Conservation (phyloP, 2,797 vertebrate genomes). For the Hypotaenidia philippensis region DNA sequence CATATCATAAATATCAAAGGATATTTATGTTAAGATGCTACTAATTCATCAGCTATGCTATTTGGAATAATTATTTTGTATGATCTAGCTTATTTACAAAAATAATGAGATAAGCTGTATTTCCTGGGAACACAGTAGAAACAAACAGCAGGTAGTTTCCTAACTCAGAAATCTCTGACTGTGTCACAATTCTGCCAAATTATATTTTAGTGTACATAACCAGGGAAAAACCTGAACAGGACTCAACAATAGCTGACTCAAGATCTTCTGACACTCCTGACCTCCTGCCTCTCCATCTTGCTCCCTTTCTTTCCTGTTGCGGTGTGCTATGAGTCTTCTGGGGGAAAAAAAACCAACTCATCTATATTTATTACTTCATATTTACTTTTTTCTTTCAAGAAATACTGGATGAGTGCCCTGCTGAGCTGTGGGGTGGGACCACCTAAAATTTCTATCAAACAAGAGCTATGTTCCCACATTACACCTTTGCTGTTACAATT, state of each 20-base stretch:
- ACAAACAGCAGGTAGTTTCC: constrained; percentile 48
- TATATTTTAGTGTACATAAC: not conserved
- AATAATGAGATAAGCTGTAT: not conserved
- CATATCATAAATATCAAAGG: no score
- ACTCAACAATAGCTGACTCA: not conserved
- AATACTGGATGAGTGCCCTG: not conserved
- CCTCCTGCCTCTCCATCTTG: not conserved
- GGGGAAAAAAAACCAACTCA: not conserved
- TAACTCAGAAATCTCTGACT: not conserved
- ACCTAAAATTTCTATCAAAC: not conserved
- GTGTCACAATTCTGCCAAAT: not conserved
- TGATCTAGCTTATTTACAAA: constrained; percentile 23
- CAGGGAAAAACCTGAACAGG: not conserved
- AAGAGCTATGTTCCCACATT: not conserved
- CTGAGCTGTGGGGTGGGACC: not conserved
- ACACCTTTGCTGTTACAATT: not conserved
- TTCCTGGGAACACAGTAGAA: constrained; percentile 25
- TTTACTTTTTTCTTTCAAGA: not conserved
- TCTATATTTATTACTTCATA: not conserved
- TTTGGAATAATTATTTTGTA: not conserved
- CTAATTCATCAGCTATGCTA: not conserved
- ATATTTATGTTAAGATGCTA: not conserved
- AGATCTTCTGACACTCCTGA: not conserved
- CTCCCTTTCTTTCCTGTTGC: not conserved
- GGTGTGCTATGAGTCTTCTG: not conserved